Evolutionary conservation across 92 coral and sea anemone genomes (phyloP), one percentile per base, ranked within the genome.

Genomic region (Virgularia gustaviana): DNA sequence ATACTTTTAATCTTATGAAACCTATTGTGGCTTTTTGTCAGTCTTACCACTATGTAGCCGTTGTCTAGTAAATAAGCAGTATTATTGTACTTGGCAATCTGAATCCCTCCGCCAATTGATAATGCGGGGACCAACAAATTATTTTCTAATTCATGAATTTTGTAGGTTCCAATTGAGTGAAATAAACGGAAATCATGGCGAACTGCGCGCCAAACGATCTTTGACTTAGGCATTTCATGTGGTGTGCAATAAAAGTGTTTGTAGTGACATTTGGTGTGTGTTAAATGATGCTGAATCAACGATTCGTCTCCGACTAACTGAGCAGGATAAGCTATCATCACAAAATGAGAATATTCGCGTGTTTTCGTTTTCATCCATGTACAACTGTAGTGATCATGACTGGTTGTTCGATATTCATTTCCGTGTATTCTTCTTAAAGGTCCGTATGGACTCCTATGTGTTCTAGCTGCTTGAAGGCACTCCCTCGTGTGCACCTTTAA

Each of bases 291-390:
- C 23, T 64, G 71, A 19, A 64, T 3, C 8, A 16, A 19, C 4
- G 19, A n/a, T 10, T 64, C 47, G 11, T 64, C 27, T 8, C 25
- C 71, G 15, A 23, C 29, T 18, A 64, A 20, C 15, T 38, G 37
- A 0, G 71, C 71, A 1, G 71, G 71, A 28, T 64, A 38, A 20
- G 35, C 53, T 13, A 64, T 22, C 2, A 64, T 41, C 12, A 7
- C 43, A 27, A 64, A 64, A 41, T 38, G 53, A 1, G 9, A 4
- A 41, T 38, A 64, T 1, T 10, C 15, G 22, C 20, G 42, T 38
- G 33, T 41, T 36, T 28, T 38, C 8, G 29, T 38, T 36, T 38
- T n/a, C 71, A 64, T 64, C 71, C 71, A 41, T n/a, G 24, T 34
- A 22, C 71, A 64, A 9, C 34, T 18, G 20, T 64, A 64, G 15